Evolutionary conservation across 2,888 invertebrate species (phyloP), one percentile per base, ranked within the genome.

Genomic region (Hypselothyrea guttata): DNA sequence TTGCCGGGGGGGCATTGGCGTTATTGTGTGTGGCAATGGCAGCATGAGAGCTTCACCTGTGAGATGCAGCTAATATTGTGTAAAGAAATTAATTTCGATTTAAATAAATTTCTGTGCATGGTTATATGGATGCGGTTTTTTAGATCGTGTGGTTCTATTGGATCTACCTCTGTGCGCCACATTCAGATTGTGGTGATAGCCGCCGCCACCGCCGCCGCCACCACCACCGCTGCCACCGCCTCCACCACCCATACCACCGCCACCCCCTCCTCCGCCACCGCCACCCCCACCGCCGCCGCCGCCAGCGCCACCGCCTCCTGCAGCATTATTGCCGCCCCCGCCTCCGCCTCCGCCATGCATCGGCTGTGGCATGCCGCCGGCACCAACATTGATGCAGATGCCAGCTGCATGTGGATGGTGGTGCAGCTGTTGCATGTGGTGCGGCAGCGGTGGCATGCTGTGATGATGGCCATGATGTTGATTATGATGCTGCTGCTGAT

Each of bases 141-240:
- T 89, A 87, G 88, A 89, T 87, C 87, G 86, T 88, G 89, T 89
- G 83, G 85, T 81, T 87, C 88, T 81, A 59, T 75, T 71, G 67
- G 86, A 89, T 90, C 90, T 90, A 90, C 90, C 90, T 90, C 90
- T 88, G 71, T 90, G 90, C 86, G 90, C 88, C 87, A 89, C 88
- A 68, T 84, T 86, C 73, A 88, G 88, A 70, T 86, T 78, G 60
- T 74, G 68, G 61, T 55, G 52, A 58, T 76, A 64, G 12, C 55
- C 62, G 4, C 54, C 53, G 38, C 48, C 58, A 9, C 56, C 68
- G 11, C 69, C 64, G 48, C 66, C 71, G 59, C 60, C 65, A 54
- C 70, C 68, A 57, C 64, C 62, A 53, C 64, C 71, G 1, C 49
- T 44, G 15, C 59, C 57, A 37, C 58, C 58, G 53, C 3, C 2